These are phyloP conservation scores for Spilogale gracilis DNA, from an alignment of 2,113 vertebrate species.

Conservation along the genomic window DNA sequence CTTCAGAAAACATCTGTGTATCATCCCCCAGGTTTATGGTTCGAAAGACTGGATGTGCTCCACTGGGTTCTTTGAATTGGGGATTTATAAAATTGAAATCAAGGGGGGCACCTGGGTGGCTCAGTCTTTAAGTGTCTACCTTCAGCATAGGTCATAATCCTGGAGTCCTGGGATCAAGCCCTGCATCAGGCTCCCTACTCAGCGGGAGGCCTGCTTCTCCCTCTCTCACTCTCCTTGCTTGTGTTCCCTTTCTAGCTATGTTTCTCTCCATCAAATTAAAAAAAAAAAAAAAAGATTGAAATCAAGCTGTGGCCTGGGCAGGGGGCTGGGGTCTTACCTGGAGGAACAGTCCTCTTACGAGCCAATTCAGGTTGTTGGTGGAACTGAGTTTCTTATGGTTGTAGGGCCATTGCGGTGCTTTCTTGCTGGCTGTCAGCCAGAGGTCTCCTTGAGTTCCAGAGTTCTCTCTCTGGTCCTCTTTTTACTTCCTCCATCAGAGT, in stretches of 20 bases:
- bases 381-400: not conserved
- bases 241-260: no score
- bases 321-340: not conserved
- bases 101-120: not conserved
- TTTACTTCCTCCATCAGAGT: not conserved
- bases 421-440: not conserved
- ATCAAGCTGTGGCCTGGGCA: not conserved
- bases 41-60: not conserved
- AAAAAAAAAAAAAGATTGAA: no score
- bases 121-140: no score
- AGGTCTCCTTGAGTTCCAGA: not conserved
- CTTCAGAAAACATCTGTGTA: not conserved
- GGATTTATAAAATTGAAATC: not conserved
- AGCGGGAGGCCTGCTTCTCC: no score
- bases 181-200: no score
- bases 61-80: not conserved
- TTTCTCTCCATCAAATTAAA: no score
- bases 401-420: not conserved
- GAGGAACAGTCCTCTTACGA: not conserved
- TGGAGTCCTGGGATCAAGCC: no score
- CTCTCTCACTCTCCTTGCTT: no score
- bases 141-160: no score
- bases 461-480: not conserved
- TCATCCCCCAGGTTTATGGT: not conserved
- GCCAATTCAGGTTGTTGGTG: not conserved